Conservation (phyloP, 2,888 invertebrate species). For the Monopis laevigella region DNA sequence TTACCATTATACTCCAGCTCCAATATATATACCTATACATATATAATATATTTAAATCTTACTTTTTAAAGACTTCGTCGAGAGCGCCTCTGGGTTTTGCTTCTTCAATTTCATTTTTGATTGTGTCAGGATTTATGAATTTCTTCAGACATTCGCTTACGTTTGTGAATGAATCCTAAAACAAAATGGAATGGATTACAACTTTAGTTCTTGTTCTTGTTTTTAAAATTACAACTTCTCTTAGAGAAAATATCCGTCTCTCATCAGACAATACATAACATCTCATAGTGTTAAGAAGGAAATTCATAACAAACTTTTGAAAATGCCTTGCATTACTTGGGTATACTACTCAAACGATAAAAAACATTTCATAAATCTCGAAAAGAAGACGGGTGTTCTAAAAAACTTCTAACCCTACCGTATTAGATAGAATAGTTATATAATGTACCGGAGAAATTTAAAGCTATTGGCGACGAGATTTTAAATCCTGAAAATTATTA, state of each 20-base stretch:
- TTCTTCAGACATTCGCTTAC: conserved; percentile 66
- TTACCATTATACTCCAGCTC: no score
- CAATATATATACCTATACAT: no score
- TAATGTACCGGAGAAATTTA: no score
- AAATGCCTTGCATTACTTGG: conserved; percentile 30
- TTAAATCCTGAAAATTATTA: no score
- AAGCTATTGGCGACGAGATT: no score
- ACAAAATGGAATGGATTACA: no score
- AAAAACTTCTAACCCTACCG: no score
- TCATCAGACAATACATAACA: conserved; percentile 26
- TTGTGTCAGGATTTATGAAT: conserved; percentile 67
- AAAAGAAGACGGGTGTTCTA: conserved; percentile 56
- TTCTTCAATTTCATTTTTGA: conserved; percentile 73
- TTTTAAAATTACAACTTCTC: no score
- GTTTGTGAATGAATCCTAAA: conserved; percentile 40
- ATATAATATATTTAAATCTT: no score
- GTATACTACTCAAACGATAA: conserved; percentile 45
- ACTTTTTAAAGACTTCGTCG: conserved; percentile 77
- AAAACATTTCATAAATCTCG: conserved; percentile 44
- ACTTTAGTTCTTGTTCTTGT: no score
- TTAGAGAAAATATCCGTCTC: conserved; percentile 11
- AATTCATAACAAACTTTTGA: conserved; percentile 24
- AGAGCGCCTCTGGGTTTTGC: conserved; percentile 77
- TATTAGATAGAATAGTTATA: no score
- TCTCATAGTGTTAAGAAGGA: conserved; percentile 25